Conservation (phyloP, 2,888 invertebrate genomes). For the Drosophila greeni region DNA sequence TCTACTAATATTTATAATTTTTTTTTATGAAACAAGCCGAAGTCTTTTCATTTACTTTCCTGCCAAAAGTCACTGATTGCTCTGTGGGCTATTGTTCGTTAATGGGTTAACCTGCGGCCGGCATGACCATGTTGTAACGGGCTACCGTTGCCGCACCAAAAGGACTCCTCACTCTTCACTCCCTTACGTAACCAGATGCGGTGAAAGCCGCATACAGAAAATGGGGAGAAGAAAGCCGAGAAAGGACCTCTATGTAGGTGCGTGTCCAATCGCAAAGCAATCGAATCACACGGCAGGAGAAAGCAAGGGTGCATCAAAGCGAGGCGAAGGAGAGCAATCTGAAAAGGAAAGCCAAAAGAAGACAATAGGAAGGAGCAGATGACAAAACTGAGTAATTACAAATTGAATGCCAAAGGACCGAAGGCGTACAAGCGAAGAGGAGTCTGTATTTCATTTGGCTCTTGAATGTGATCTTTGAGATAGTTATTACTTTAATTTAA, state of each 20-base stretch:
- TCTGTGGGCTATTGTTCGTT: background rate
- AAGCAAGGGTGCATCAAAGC: constrained; percentile 11
- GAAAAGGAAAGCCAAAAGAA: constrained; percentile 3
- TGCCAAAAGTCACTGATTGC: background rate
- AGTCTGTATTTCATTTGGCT: constrained; percentile 4
- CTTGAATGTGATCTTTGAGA: background rate
- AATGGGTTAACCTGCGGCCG: constrained; percentile 19
- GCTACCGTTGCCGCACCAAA: constrained; percentile 12
- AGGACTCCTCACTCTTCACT: background rate
- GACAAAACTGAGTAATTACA: constrained; percentile 31
- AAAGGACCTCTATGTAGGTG: constrained; percentile 16
- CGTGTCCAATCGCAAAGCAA: constrained; percentile 24
- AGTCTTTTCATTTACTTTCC: background rate
- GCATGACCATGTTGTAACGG: constrained; percentile 10
- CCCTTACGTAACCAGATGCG: constrained; percentile 29
- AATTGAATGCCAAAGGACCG: constrained; percentile 19
- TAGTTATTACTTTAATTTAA: background rate
- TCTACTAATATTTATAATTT: background rate
- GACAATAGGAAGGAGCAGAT: constrained; percentile 6
- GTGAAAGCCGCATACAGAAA: constrained; percentile 7
- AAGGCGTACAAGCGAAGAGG: background rate
- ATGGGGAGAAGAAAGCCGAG: constrained; percentile 13
- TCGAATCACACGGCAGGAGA: constrained; percentile 12
- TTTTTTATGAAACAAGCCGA: no score
- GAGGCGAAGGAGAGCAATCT: constrained; percentile 1